A percentile compares a stretch with the other conserved stretches of the same genome.
Evolutionary conservation across 2,113 vertebrate genomes (phyloP).

Genomic region (Clinocottus analis): DNA sequence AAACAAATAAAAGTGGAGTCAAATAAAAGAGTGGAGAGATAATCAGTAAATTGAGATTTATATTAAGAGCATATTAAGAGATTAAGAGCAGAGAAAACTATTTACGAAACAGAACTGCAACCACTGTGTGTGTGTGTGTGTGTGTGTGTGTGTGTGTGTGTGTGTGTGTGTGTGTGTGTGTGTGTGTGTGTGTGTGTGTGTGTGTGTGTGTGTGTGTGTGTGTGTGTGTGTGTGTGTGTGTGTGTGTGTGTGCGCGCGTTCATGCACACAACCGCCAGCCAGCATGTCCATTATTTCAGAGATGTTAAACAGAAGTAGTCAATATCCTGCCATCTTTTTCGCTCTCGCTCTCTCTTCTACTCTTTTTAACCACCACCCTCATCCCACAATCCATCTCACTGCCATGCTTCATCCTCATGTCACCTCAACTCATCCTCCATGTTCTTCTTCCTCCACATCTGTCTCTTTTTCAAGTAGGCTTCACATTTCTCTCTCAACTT

Average conservation of each 20-base stretch:
- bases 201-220: not conserved
- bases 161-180: not conserved
- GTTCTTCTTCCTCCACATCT: not conserved
- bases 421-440: constrained; percentile 3
- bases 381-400: constrained; percentile 3
- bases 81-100: constrained; percentile 54
- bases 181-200: not conserved
- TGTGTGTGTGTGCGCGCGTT: not conserved
- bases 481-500: not conserved
- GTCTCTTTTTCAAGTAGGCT: not conserved
- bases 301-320: constrained; percentile 67
- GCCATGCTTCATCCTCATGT: not conserved
- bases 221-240: constrained; percentile 1
- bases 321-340: constrained; percentile 45
- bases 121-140: not conserved
- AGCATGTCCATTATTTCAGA: constrained; percentile 65
- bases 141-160: constrained; percentile 7
- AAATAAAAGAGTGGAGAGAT: constrained; percentile 33
- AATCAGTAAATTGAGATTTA: constrained; percentile 72
- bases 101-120: constrained; percentile 60
- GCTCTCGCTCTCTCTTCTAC: constrained; percentile 2
- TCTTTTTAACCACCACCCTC: not conserved
- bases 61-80: no score
- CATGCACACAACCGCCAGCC: constrained; percentile 18
- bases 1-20: constrained; percentile 24